These are phyloP conservation scores for Ceratina calcarata DNA, from an alignment of 1,140 invertebrate genomes.

Conservation along the genomic window DNA sequence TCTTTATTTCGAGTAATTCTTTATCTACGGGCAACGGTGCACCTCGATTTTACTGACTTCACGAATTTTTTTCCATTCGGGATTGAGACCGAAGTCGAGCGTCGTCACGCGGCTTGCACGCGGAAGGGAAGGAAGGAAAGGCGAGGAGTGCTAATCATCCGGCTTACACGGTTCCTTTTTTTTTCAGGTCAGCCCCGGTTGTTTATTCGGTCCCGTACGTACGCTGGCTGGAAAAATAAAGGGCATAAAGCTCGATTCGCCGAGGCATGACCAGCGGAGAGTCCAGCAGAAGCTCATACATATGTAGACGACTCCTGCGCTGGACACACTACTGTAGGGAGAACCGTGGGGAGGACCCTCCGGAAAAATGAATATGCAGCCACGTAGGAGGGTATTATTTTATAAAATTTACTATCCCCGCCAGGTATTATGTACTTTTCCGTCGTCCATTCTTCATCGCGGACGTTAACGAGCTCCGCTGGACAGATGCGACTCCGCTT, in stretches of 20 bases:
- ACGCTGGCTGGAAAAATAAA: slow-evolving; percentile 55
- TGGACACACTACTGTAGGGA: slow-evolving; percentile 33
- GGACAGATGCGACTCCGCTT: not conserved
- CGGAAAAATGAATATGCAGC: slow-evolving; percentile 78
- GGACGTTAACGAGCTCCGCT: slow-evolving; percentile 12
- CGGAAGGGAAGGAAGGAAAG: slow-evolving; percentile 35
- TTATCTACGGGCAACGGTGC: too few relatives aligned
- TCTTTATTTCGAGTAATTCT: too few relatives aligned
- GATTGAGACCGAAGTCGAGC: slow-evolving; percentile 8
- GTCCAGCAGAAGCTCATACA: slow-evolving; percentile 76
- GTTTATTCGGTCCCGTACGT: slow-evolving; percentile 51
- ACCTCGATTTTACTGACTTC: not conserved
- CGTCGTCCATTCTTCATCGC: slow-evolving; percentile 23
- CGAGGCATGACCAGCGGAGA: slow-evolving; percentile 71
- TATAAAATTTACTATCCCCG: slow-evolving; percentile 73
- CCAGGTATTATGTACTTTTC: slow-evolving; percentile 58
- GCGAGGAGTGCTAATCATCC: slow-evolving; percentile 58
- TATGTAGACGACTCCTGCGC: slow-evolving; percentile 66
- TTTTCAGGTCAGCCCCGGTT: slow-evolving; percentile 33
- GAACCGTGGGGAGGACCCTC: slow-evolving; percentile 62
- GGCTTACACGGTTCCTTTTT: slow-evolving; percentile 40
- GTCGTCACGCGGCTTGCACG: slow-evolving; percentile 49
- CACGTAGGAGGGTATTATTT: slow-evolving; percentile 68
- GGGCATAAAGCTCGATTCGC: slow-evolving; percentile 64
- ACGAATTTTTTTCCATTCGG: not conserved